Base-by-base conservation (phyloP, 2,797 vertebrate genomes). In the Neosilurus hyrtlii region DNA sequence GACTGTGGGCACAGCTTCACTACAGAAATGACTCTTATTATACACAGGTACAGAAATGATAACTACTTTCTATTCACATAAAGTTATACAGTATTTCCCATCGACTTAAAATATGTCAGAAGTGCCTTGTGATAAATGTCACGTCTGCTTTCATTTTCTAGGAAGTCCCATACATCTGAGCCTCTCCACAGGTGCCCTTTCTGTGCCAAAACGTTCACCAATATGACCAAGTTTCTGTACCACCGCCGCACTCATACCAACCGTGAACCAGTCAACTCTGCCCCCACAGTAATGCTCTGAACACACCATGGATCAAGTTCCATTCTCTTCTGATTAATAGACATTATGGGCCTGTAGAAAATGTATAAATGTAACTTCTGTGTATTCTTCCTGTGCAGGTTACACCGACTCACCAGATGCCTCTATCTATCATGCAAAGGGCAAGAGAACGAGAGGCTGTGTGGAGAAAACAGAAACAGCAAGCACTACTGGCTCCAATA, bases 171-270 rank as follows among this genome's bases (percentile, higher is more conserved):
- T 85, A 96, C 94, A 0, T 93, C 95, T 24, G 96, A 97, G 83
- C 96, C 96, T 0, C 86, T 97, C 30, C 96, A 97, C 87, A 96
- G 94, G 87, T 98, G 97, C 88, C 93, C 95, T 82, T 94, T 93
- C 90, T 98, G 97, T 54, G 94, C 95, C 88, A 97, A 97, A 90
- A 96, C 95, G 0, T 97, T 98, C 89, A 96, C 95, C 92, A 98
- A 97, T 88, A 97, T 97, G 96, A 97, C 96, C 85, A 97, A 98
- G 91, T 97, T 96, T 88, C 93, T 98, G 62, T 97, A 98, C 89
- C 97, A 98, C 87, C 94, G 96, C 0, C 95, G 96, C 11, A 96
- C 94, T 3, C 97, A 95, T 0, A 94, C 71, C 80, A 26, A 88
- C 18, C 56, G 88, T 0, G 80, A 79, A 68, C 59, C 88, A 1